phyloP scores from a whole-genome alignment of 2,888 invertebrate species.

The Orthonevra nobilis region DNA sequence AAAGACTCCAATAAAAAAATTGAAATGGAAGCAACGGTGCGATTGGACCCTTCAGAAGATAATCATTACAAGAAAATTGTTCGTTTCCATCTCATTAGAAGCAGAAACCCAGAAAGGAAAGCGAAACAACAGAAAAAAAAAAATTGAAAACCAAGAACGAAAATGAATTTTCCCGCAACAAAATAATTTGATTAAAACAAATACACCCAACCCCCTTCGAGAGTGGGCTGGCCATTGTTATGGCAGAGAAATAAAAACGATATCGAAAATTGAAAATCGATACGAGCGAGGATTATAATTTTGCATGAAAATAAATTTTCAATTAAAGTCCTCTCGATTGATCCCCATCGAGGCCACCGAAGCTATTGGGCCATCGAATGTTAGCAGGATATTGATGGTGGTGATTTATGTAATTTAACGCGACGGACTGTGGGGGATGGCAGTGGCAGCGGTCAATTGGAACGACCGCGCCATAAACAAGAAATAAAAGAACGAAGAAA shows the following conservation, averaged over 20 bases:
- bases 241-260: background rate
- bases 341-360: slow-evolving; percentile 6
- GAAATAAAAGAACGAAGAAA: background rate
- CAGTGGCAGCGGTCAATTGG: no score
- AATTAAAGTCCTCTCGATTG: slow-evolving; percentile 38
- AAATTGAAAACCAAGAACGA: no score
- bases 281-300: slow-evolving; percentile 37
- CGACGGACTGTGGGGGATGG: background rate
- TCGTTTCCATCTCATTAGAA: slow-evolving; percentile 41
- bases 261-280: background rate
- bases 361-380: no score
- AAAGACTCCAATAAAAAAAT: background rate
- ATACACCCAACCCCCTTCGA: background rate
- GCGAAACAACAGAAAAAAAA: slow-evolving; percentile 3
- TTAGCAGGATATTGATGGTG: slow-evolving; percentile 1
- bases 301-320: slow-evolving; percentile 56
- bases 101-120: background rate
- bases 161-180: no score
- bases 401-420: background rate
- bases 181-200: background rate
- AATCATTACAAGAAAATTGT: slow-evolving; percentile 23
- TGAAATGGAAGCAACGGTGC: slow-evolving; percentile 1
- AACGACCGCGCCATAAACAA: no score
- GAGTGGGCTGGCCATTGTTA: no score
- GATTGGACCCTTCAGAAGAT: slow-evolving; percentile 1